Evolutionary conservation across 2,797 vertebrate species (phyloP).

Genomic region (Acridotheres tristis): DNA sequence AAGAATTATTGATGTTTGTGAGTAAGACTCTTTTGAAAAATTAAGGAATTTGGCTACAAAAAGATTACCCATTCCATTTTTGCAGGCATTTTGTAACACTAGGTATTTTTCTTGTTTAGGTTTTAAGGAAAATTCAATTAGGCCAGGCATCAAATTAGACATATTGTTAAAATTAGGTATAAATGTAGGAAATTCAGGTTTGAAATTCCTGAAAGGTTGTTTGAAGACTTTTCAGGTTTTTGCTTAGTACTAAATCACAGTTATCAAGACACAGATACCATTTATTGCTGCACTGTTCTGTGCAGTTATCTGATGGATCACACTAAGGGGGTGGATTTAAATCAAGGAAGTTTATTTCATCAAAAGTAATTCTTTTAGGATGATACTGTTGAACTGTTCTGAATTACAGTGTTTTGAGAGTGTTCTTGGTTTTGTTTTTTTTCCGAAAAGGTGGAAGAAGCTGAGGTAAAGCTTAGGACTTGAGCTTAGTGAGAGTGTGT

Average conservation of each 20-base stretch:
- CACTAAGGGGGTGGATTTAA: not conserved
- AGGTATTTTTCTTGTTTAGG: not conserved
- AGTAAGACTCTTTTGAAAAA: not conserved
- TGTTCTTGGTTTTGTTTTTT: too few species aligned
- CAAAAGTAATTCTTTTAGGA: not conserved
- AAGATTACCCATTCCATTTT: not conserved
- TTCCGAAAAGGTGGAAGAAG: not conserved
- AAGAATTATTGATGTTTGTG: not conserved
- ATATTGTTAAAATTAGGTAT: not conserved
- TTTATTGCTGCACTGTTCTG: not conserved
- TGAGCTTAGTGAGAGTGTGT: not conserved
- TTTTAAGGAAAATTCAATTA: not conserved
- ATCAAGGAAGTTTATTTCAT: not conserved
- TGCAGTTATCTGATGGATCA: not conserved
- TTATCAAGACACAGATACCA: not conserved
- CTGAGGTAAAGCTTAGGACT: not conserved
- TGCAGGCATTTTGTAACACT: not conserved
- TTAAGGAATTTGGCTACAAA: not conserved
- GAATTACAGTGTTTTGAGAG: not conserved
- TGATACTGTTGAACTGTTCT: not conserved
- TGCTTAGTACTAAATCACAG: not conserved
- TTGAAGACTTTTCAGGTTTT: not conserved
- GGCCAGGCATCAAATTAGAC: not conserved
- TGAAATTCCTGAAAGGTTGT: not conserved
- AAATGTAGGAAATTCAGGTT: not conserved